Evolutionary conservation across 2,797 vertebrate species (phyloP), one percentile per base, ranked within the genome.

Genomic region (Oophaga sylvatica): DNA sequence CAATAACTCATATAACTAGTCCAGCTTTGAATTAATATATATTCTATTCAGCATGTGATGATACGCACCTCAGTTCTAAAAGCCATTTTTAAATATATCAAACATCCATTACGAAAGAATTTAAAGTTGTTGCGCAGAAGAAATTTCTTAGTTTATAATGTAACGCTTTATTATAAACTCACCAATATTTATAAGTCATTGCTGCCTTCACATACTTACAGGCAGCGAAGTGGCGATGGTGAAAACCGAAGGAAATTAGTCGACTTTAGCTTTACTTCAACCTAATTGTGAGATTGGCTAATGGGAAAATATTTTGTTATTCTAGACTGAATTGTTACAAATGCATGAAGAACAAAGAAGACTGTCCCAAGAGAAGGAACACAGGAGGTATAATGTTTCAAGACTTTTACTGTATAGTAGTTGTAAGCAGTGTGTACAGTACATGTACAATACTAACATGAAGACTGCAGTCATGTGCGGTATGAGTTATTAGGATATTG

Each of bases 261-360:
- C 60, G 17, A 22, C 22, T 63, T 63, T 63, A 19, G 16, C 60
- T 63, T 63, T 63, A 19, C 5, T 63, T 63, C 19, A 20, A 20
- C 19, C 60, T 20, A 20, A 22, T 9, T 19, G 17, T 63, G 60
- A 19, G 60, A 63, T 3, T 19, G 68, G 5, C 22, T 45, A 10
- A 45, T 20, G 45, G 29, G 35, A 73, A 75, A 75, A 48, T 71
- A 16, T 73, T 56, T 31, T 48, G n/a, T 45, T 41, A 93, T 92
- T 31, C 62, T 92, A 97, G 97, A 91, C 92, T 91, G 93, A 96
- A 89, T 89, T 93, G 35, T 60, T 92, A 89, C 92, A 94, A 83
- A 90, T 93, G 80, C 89, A 94, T 88, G 94, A 95, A 53, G 91
- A 93, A 91, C 91, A 86, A 89, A 95, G 91, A 87, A 90, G 41